Conservation (phyloP, 2,797 vertebrate species). For the Mycteria americana region DNA sequence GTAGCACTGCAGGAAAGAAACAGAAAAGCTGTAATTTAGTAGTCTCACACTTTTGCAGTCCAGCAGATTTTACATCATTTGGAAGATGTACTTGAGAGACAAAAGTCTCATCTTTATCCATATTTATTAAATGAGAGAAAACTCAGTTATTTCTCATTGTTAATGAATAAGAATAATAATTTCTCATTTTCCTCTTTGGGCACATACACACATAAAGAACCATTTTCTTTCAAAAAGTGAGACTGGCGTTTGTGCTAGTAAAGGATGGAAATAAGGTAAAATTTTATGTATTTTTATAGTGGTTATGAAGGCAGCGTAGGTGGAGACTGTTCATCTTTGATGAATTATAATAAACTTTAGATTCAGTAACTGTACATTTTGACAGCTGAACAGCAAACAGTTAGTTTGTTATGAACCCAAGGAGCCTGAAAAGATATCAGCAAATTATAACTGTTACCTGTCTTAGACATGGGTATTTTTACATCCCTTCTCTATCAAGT, state of each 20-base stretch:
- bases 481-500: not conserved
- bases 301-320: not conserved
- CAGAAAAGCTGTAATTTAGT: not conserved
- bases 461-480: not conserved
- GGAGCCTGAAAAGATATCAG: not conserved
- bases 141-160: not conserved
- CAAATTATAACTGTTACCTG: not conserved
- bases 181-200: not conserved
- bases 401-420: not conserved
- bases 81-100: not conserved
- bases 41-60: not conserved
- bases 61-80: not conserved
- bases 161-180: not conserved
- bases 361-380: not conserved
- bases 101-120: not conserved
- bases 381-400: not conserved
- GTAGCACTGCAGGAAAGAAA: not conserved
- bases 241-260: not conserved
- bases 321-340: not conserved
- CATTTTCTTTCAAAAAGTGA: not conserved
- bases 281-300: not conserved
- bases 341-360: not conserved
- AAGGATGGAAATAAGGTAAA: not conserved
- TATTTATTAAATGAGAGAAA: not conserved
- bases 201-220: not conserved